A percentile compares a stretch with the other conserved stretches of the same genome.
These are phyloP conservation scores for Brachionus koreanus DNA, from an alignment of 1,140 invertebrate species.

Conservation along the genomic window DNA sequence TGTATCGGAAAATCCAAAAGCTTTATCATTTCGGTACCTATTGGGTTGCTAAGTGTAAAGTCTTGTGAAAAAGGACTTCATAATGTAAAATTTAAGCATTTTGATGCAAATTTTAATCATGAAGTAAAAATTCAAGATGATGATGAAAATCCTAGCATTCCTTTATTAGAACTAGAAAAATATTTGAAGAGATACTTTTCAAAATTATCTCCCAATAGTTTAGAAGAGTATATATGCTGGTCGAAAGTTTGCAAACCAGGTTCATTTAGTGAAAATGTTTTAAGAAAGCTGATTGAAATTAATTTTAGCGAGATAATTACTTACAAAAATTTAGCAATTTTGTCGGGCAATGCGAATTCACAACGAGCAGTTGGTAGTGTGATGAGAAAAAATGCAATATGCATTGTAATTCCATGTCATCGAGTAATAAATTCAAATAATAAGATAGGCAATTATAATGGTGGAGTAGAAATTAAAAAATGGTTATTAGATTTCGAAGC, in stretches of 20 bases:
- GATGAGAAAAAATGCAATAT: slow-evolving; percentile 54
- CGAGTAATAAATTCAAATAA: slow-evolving; percentile 63
- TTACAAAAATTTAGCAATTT: slow-evolving; percentile 51
- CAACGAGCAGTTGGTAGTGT: slow-evolving; percentile 64
- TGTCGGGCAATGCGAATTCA: slow-evolving; percentile 57
- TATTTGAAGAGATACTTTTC: slow-evolving; percentile 13
- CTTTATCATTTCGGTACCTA: neutral
- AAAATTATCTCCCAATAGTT: neutral
- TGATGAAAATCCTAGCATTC: neutral
- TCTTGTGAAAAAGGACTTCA: neutral
- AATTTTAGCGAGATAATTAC: slow-evolving; percentile 52
- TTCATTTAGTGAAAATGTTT: slow-evolving; percentile 52
- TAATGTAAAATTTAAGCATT: neutral
- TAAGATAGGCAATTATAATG: slow-evolving; percentile 62
- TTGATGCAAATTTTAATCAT: neutral
- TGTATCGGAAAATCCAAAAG: neutral
- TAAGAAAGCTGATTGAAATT: slow-evolving; percentile 51
- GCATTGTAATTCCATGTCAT: slow-evolving; percentile 68
- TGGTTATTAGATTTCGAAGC: slow-evolving; percentile 58
- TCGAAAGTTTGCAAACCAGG: slow-evolving; percentile 46
- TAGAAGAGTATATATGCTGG: neutral
- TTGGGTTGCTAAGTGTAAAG: neutral
- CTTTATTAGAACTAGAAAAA: neutral
- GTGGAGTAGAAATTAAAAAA: slow-evolving; percentile 59
- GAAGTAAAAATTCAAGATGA: neutral